Base-by-base conservation (phyloP, 2,888 invertebrate species). In the Osedax fenrisi region DNA sequence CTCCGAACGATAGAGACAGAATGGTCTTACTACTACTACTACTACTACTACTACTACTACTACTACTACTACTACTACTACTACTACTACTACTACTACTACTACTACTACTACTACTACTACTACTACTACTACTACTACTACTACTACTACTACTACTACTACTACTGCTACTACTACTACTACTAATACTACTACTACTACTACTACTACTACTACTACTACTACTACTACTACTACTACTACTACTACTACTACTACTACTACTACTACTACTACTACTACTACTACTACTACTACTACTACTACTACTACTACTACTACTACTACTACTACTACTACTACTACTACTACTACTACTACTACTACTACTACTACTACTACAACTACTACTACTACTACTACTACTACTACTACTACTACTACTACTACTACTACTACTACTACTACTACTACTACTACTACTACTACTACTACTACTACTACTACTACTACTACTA, bases 161-260 rank as follows among this genome's bases (percentile, higher is more conserved):
- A n/a, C n/a, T n/a, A n/a, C n/a, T n/a, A n/a, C n/a, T n/a, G n/a
- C n/a, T n/a, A n/a, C n/a, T n/a, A n/a, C n/a, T n/a, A n/a, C n/a
- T 64, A 64, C 64, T 64, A 64, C 21, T 64, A 64, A 64, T 64
- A 23, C 64, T 64, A 13, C 64, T 64, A 5, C 64, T 64, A 13
- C 64, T 64, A 5, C 64, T 64, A 10, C 64, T 64, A 5, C 64
- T 64, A 10, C 64, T 64, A 5, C 64, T 64, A 13, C 64, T 64
- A 5, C 64, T 64, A 13, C 64, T 64, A 5, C 64, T 64, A 10
- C 64, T 64, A 5, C 64, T 64, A 13, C 64, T 64, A 5, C 64
- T 64, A 13, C 64, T 64, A 5, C 64, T 64, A 10, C 64, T 64
- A 5, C 64, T 64, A 13, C 64, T 64, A 5, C 64, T 64, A 13